Conservation (phyloP, 2,113 vertebrate genomes). For the Sclerurus mexicanus region DNA sequence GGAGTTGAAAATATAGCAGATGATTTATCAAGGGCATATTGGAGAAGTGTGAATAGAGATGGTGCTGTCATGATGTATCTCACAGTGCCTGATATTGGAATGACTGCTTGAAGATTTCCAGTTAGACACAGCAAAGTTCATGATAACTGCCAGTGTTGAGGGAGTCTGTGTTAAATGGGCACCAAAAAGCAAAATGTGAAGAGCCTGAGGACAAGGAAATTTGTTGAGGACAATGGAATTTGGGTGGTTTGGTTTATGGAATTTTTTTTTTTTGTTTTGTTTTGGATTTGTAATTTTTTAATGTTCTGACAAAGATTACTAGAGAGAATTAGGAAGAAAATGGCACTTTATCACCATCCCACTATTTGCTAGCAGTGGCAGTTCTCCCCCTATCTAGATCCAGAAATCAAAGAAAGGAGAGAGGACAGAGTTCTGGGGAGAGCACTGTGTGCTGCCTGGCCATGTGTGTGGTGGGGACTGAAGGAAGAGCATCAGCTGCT, state of each 20-base stretch:
- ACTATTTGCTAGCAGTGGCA: background rate
- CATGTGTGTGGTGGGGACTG: background rate
- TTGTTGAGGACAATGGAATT: background rate
- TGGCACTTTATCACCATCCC: background rate
- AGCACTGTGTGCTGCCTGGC: background rate
- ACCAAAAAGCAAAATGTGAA: background rate
- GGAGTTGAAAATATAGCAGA: slow-evolving; percentile 53
- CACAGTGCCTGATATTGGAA: background rate
- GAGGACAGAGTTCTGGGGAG: background rate
- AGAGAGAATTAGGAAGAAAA: background rate
- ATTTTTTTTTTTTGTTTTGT: background rate
- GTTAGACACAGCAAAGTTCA: background rate
- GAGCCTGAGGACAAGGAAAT: background rate
- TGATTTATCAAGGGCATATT: slow-evolving; percentile 49
- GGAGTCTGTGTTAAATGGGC: background rate
- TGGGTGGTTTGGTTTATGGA: background rate
- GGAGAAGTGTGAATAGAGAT: slow-evolving; percentile 54
- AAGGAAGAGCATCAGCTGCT: background rate
- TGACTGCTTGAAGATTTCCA: slow-evolving; percentile 21
- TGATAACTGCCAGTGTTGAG: background rate
- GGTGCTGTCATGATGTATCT: slow-evolving; percentile 35
- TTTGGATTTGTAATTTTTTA: background rate
- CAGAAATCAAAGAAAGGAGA: background rate
- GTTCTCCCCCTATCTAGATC: background rate
- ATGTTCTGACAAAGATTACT: background rate